A percentile compares a stretch with the other conserved stretches of the same genome.
Conservation (phyloP, 2,113 vertebrate species). For the Microcebus lehilahytsara region DNA sequence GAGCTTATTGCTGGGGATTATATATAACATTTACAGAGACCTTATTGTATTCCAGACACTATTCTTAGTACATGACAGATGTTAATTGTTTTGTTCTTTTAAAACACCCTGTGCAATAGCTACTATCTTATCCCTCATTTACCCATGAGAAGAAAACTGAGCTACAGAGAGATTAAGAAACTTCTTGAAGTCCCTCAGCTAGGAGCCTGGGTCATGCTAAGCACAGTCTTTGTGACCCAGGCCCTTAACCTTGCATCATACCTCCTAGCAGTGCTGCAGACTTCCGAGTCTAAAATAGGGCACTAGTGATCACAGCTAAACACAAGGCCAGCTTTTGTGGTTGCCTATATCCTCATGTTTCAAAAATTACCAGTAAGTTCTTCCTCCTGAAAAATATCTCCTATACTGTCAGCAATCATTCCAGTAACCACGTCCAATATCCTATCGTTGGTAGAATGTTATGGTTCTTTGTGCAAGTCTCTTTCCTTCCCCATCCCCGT, state of each 20-base stretch:
- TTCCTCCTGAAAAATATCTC: not conserved
- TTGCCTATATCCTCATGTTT: not conserved
- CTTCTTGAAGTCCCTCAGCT: not conserved
- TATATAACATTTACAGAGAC: not conserved
- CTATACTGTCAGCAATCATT: not conserved
- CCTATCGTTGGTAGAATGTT: not conserved
- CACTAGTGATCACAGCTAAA: not conserved
- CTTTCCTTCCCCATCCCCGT: not conserved
- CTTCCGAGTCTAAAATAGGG: accelerated
- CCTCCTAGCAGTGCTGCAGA: not conserved
- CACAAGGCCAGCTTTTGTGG: not conserved
- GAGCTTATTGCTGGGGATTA: not conserved
- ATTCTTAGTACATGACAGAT: not conserved
- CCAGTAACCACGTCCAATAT: not conserved
- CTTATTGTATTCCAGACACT: not conserved
- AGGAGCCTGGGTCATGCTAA: not conserved
- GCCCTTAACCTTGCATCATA: not conserved
- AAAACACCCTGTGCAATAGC: not conserved
- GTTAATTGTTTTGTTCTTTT: not conserved
- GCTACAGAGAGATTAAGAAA: not conserved
- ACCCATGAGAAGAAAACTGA: not conserved
- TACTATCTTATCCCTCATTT: not conserved
- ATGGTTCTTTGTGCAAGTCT: too few species aligned
- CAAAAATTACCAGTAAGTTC: not conserved
- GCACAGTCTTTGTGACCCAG: accelerated